phyloP scores from a whole-genome alignment of 2,797 vertebrate species.

The Ptychobarbus kaznakovi region DNA sequence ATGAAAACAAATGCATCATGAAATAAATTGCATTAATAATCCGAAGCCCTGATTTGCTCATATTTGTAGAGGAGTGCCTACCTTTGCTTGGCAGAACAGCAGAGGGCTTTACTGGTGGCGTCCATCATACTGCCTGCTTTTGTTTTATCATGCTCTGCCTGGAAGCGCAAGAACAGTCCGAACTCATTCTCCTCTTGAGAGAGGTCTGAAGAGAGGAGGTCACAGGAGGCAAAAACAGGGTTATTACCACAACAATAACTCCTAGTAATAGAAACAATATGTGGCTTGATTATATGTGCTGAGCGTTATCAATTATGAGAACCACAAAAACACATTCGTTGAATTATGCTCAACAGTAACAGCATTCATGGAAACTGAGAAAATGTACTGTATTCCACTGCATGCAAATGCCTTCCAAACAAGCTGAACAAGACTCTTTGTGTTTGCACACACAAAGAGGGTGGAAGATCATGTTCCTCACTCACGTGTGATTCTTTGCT shows the following conservation, averaged over 20 bases:
- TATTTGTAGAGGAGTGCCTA: slow-evolving; percentile 49
- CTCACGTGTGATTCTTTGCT: slow-evolving; percentile 84
- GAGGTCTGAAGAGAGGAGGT: slow-evolving; percentile 70
- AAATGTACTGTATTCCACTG: not conserved
- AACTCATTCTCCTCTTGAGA: slow-evolving; percentile 88
- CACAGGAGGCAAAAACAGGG: not conserved
- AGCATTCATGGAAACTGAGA: not conserved
- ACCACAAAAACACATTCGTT: not conserved
- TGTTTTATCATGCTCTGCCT: slow-evolving; percentile 82
- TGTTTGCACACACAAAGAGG: slow-evolving; percentile 22
- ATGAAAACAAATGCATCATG: not conserved
- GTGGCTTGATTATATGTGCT: not conserved
- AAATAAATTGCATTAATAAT: not conserved
- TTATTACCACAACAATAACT: not conserved
- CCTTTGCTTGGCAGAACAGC: slow-evolving; percentile 86
- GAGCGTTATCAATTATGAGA: not conserved
- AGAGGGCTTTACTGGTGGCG: slow-evolving; percentile 84
- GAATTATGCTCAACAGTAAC: not conserved
- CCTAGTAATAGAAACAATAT: not conserved
- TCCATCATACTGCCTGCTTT: slow-evolving; percentile 87
- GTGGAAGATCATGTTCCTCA: slow-evolving; percentile 39
- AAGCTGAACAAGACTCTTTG: slow-evolving; percentile 16
- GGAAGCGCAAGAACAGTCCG: slow-evolving; percentile 83
- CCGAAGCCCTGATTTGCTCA: not conserved
- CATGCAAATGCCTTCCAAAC: slow-evolving; percentile 12